Base-by-base conservation (phyloP, 2,888 invertebrate genomes). In the Leptothorax acervorum region DNA sequence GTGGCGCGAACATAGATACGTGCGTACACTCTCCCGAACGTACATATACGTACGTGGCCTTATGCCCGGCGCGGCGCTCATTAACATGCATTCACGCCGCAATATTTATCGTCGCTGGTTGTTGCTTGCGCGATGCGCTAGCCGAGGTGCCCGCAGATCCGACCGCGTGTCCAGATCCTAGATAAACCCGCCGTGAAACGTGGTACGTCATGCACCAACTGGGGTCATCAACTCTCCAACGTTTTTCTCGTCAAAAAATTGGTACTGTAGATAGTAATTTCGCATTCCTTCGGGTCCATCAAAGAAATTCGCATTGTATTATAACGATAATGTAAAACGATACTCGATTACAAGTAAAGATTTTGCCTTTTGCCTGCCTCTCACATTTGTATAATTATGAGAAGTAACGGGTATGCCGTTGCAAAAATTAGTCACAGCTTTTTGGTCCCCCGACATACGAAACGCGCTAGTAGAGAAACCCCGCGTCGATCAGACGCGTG, bases 31-130 rank as follows among this genome's bases (percentile, higher is more conserved):
- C 66, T 66, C 66, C 9, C 23, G 15, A 28, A 31, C 42, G 39
- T 45, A 53, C 73, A 6, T 35, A n/a, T 23, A 31, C 42, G 39
- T 86, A 87, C 74, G 83, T 75, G 81, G 66, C 55, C 74, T 51
- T 78, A 76, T 85, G 79, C 78, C 65, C 55, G 55, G 45, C 83
- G 74, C 68, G 87, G 66, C 76, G 92, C 92, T 94, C 93, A 94
- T 94, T 94, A 94, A 94, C 93, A 93, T 93, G 94, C 93, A 94
- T 93, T 94, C 93, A 93, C 93, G 92, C 91, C 88, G 92, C 89
- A 93, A 93, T 93, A 93, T 93, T 93, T 93, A 94, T 94, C 91
- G 91, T 91, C 85, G 87, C 84, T 83, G 83, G 84, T 86, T 70
- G 89, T 81, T 76, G 78, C 75, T 62, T 23, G 68, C 48, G 53